Evolutionary conservation across 2,888 invertebrate species (phyloP).

Genomic region (Gryllus longicercus): DNA sequence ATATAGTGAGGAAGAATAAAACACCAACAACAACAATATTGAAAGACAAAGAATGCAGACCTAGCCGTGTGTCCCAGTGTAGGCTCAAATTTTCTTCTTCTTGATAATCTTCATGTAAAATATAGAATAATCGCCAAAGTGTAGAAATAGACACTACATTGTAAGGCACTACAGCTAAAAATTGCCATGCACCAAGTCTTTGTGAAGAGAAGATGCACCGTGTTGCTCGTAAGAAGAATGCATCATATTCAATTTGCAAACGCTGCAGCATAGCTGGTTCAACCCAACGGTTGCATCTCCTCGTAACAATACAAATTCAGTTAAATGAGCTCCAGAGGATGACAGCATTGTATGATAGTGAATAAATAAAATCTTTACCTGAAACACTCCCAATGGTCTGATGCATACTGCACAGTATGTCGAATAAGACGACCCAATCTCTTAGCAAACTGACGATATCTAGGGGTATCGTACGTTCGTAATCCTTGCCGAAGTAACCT

Average conservation of each 20-base stretch:
- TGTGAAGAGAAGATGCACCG: conserved; percentile 67
- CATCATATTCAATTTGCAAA: conserved; percentile 69
- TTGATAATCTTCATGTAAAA: conserved; percentile 56
- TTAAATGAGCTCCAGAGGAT: neutral
- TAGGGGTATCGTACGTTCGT: conserved; percentile 60
- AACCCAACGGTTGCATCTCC: conserved; percentile 19
- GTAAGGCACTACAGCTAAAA: conserved; percentile 72
- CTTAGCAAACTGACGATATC: conserved; percentile 68
- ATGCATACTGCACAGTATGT: conserved; percentile 68
- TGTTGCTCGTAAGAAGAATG: conserved; percentile 66
- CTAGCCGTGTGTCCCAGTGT: neutral
- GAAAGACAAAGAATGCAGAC: conserved; percentile 20
- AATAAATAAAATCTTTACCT: conserved; percentile 39
- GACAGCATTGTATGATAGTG: neutral
- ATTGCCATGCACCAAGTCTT: conserved; percentile 76
- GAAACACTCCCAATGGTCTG: conserved; percentile 66
- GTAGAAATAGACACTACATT: conserved; percentile 55
- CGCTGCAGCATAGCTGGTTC: conserved; percentile 54
- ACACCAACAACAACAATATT: conserved; percentile 20
- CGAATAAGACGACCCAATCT: conserved; percentile 63
- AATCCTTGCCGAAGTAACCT: conserved; percentile 63
- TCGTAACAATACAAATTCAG: neutral
- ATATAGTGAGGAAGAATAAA: neutral
- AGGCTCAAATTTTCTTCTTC: conserved; percentile 42
- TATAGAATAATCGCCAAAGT: conserved; percentile 65